Conservation (phyloP, 1,140 invertebrate species). For the Bombyx mandarina region DNA sequence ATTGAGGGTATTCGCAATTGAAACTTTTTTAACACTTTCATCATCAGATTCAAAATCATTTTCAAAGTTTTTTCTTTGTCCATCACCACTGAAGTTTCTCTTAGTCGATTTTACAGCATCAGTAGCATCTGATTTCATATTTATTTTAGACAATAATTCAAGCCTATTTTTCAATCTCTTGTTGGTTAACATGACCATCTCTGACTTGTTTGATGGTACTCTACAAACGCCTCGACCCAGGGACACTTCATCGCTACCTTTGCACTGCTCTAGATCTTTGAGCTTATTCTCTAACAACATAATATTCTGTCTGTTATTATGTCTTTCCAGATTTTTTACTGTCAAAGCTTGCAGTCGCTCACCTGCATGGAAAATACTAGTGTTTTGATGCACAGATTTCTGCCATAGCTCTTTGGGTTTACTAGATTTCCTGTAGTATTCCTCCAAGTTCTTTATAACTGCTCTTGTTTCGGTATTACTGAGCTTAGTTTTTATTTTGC, state of each 20-base stretch:
- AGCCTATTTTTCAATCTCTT: too few species aligned
- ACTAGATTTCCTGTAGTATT: slow-evolving; percentile 15
- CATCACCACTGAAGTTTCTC: too few species aligned
- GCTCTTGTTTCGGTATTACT: slow-evolving; percentile 14
- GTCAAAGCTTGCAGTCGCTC: slow-evolving; percentile 26
- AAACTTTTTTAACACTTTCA: too few species aligned
- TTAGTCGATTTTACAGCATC: too few species aligned
- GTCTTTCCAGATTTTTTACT: slow-evolving; percentile 15
- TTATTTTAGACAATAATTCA: too few species aligned
- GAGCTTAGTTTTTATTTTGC: slow-evolving; percentile 32
- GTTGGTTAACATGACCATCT: too few species aligned
- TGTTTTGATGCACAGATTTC: slow-evolving; percentile 25
- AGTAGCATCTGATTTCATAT: too few species aligned
- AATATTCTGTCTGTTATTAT: not conserved
- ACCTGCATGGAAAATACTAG: slow-evolving; percentile 18
- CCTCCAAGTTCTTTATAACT: slow-evolving; percentile 28
- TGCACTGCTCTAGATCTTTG: slow-evolving; percentile 37
- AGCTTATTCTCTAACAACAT: slow-evolving; percentile 27
- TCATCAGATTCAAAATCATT: too few species aligned
- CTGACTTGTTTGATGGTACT: too few species aligned
- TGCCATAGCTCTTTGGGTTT: slow-evolving; percentile 19
- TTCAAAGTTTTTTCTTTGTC: too few species aligned
- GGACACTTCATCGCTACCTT: slow-evolving; percentile 39
- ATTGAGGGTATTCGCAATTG: too few species aligned
- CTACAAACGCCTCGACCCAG: slow-evolving; percentile 19